Base-by-base conservation (phyloP, 2,797 vertebrate species). In the Chaenodraco wilsoni region DNA sequence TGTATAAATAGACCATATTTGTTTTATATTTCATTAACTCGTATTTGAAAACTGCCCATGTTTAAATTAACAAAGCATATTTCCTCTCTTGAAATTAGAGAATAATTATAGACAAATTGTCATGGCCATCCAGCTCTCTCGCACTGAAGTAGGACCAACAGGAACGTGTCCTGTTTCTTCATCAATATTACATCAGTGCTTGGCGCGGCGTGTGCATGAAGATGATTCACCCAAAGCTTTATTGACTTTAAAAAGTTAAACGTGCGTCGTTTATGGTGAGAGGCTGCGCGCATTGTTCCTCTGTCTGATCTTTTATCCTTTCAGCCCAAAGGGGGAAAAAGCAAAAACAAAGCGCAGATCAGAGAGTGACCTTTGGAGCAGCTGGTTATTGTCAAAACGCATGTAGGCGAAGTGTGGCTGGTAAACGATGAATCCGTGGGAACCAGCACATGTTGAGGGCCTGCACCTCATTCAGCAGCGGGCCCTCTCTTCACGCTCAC, bases 141-240 rank as follows among this genome's bases (percentile, higher is more conserved):
- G 78, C 77, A 56, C 69, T 83, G 82, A 88, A 93, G 92, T 64
- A 86, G 77, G 85, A 74, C 79, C 79, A 70, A 61, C 59, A 44
- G 79, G 69, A 86, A 60, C 73, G 88, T 69, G 81, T 94, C 92
- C 77, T 62, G 88, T 95, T 95, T 88, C 86, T 77, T 84, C 90
- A 93, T 94, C 84, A 94, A 93, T 93, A 92, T 89, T 92, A 86
- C 89, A 94, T 83, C 79, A 76, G 76, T 56, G 73, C 65, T 27
- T 33, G 65, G 85, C 57, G 62, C 62, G 16, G 72, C 60, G 40
- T 60, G 74, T 67, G 78, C 60, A 78, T 83, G 71, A 62, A 80
- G 82, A 83, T 21, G 70, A 84, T 86, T 72, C 80, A 85, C 54
- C 61, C 50, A 46, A 70, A 77, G 65, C 76, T 72, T 77, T 72